Percentiles rank a stretch among this genome's conserved stretches.
Conservation (phyloP, 2,888 invertebrate species). For the Dysmachus trigonus region DNA sequence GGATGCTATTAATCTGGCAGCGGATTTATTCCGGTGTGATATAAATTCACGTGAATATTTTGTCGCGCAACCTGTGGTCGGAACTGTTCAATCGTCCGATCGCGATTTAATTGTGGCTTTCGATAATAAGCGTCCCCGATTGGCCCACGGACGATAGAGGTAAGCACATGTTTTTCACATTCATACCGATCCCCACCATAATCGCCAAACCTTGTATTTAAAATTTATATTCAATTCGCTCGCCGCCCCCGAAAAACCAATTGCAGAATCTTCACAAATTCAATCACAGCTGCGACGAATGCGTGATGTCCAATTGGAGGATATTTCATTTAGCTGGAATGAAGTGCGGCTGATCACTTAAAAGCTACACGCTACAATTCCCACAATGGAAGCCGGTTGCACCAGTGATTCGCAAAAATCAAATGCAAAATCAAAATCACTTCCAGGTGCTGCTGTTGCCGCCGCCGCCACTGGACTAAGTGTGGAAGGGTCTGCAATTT, state of each 20-base stretch:
- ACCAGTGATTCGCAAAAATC: not conserved
- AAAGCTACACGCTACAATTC: not conserved
- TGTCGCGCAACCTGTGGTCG: not conserved
- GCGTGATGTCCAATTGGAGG: not conserved
- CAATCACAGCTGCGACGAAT: not conserved
- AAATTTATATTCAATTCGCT: not conserved
- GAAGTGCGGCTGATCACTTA: not conserved
- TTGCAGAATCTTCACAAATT: not conserved
- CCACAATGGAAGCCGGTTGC: not conserved
- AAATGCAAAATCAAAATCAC: not conserved
- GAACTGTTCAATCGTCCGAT: not conserved
- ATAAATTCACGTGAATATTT: conserved; percentile 2
- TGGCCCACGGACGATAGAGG: not conserved
- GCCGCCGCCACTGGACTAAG: too few species aligned
- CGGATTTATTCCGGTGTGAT: not conserved
- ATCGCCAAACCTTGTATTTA: not conserved
- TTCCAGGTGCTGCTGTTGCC: not conserved
- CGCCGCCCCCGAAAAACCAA: not conserved
- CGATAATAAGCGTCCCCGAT: not conserved
- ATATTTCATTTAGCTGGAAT: not conserved
- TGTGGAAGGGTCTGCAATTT: not conserved
- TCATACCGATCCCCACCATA: not conserved
- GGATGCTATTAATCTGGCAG: not conserved
- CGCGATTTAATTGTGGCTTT: not conserved
- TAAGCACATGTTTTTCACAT: not conserved